Evolutionary conservation across 1,140 invertebrate species (phyloP).

Genomic region (Magallana angulata): DNA sequence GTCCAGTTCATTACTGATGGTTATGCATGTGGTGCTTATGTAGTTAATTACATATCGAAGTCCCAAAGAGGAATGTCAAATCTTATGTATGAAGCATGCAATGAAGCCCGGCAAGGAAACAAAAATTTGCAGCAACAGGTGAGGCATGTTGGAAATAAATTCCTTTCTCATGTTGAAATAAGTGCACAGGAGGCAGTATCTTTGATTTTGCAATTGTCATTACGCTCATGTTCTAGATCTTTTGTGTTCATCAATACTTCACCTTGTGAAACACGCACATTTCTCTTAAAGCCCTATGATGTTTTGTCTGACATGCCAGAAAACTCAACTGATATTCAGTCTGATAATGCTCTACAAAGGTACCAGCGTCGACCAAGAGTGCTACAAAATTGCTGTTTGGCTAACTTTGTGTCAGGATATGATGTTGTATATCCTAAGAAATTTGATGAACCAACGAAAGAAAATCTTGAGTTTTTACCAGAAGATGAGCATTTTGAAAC

Average conservation of each 20-base stretch:
- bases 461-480: slow-evolving; percentile 2
- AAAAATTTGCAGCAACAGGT: slow-evolving; percentile 60
- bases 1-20: slow-evolving; percentile 58
- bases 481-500: slow-evolving; percentile 51
- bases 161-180: background rate
- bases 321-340: slow-evolving; percentile 31
- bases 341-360: slow-evolving; percentile 11
- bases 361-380: slow-evolving; percentile 43
- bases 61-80: slow-evolving; percentile 61
- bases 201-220: slow-evolving; percentile 55
- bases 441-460: background rate
- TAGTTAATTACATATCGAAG: slow-evolving; percentile 63
- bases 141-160: slow-evolving; percentile 54
- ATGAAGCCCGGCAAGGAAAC: slow-evolving; percentile 62
- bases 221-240: slow-evolving; percentile 45
- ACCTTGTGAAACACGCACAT: slow-evolving; percentile 42
- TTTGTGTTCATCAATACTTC: slow-evolving; percentile 60
- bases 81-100: slow-evolving; percentile 55
- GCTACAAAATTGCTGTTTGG: slow-evolving; percentile 50
- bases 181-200: slow-evolving; percentile 56
- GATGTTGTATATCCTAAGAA: slow-evolving; percentile 50
- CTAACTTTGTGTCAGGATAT: slow-evolving; percentile 51
- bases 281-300: slow-evolving; percentile 47
- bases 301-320: slow-evolving; percentile 15
- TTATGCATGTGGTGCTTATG: slow-evolving; percentile 60